Conservation (phyloP, 2,888 invertebrate species). For the Phorcus lineatus region DNA sequence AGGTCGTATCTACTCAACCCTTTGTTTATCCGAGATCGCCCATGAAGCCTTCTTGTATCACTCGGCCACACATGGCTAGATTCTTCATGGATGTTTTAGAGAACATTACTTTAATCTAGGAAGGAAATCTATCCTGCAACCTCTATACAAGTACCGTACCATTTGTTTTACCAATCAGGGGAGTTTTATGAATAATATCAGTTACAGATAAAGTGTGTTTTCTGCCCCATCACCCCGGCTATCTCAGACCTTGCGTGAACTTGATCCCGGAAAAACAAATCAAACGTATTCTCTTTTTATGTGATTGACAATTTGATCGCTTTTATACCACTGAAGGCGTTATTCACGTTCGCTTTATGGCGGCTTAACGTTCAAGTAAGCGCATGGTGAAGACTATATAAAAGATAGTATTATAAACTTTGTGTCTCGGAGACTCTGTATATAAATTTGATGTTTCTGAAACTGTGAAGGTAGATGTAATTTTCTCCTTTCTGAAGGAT, state of each 20-base stretch:
- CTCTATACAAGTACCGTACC: not conserved
- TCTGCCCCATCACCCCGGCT: not conserved
- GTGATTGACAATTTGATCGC: not conserved
- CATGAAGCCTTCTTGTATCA: not conserved
- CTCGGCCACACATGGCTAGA: conserved; percentile 14
- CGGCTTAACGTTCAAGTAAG: too few species aligned
- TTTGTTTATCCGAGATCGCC: not conserved
- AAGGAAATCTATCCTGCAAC: not conserved
- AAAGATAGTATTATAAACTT: too few species aligned
- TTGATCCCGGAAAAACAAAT: conserved; percentile 1
- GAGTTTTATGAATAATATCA: conserved; percentile 24
- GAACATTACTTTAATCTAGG: not conserved
- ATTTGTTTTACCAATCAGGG: conserved; percentile 16
- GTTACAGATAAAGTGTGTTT: not conserved
- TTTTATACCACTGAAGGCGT: not conserved
- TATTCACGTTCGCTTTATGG: too few species aligned
- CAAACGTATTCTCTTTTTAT: not conserved
- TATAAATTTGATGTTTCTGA: too few species aligned
- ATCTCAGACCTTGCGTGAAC: not conserved
- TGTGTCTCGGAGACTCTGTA: too few species aligned
- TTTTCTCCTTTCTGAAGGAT: too few species aligned
- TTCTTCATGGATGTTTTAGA: conserved; percentile 18
- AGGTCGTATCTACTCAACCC: too few species aligned
- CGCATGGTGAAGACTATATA: too few species aligned
- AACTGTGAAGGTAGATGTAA: too few species aligned